Evolutionary conservation across 2,888 invertebrate genomes (phyloP).

Genomic region (Sphaerophoria rueppellii): DNA sequence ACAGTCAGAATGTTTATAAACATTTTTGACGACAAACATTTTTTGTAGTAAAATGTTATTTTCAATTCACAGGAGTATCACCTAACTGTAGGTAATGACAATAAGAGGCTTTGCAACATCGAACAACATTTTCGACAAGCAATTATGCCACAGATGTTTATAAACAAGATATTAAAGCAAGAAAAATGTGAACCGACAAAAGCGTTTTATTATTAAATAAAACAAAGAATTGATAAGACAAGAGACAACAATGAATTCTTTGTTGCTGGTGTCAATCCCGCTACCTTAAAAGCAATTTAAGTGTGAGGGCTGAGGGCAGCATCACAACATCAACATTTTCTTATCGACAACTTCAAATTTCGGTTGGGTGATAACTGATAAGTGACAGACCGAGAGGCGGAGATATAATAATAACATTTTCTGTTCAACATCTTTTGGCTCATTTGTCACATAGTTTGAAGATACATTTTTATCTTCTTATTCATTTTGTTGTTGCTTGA

Average conservation of each 20-base stretch:
- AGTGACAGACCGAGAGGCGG: constrained; percentile 18
- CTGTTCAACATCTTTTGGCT: background rate
- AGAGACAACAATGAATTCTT: background rate
- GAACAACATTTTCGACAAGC: no score
- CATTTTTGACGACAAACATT: no score
- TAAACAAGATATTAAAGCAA: no score
- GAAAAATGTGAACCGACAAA: no score
- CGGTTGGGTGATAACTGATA: constrained; percentile 33
- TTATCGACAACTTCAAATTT: constrained; percentile 4
- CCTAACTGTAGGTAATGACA: no score
- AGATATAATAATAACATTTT: constrained; percentile 9
- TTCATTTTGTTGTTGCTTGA: background rate
- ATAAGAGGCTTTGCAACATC: no score
- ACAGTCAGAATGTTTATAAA: no score
- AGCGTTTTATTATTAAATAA: no score
- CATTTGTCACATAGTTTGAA: constrained; percentile 30
- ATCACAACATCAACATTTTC: background rate
- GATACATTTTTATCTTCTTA: constrained; percentile 17
- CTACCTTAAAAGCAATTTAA: constrained; percentile 20
- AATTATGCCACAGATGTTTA: no score
- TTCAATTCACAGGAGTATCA: no score
- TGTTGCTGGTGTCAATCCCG: background rate
- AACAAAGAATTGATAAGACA: no score
- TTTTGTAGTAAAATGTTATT: no score
- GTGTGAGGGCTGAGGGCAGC: background rate